Percentiles rank a stretch among this genome's conserved stretches.
Conservation (phyloP, 2,797 vertebrate genomes). For the Pseudotriccus pelzelni region DNA sequence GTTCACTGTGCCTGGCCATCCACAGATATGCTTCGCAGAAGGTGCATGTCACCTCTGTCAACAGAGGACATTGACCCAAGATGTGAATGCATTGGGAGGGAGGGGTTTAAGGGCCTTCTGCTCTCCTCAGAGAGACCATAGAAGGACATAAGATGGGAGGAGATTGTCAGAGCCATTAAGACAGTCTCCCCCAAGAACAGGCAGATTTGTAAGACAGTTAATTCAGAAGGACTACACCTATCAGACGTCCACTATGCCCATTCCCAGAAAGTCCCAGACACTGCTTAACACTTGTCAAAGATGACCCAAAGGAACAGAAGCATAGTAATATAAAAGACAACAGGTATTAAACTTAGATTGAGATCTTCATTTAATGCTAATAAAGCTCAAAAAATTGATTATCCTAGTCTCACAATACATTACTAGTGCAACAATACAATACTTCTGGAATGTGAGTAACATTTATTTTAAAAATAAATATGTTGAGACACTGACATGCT, state of each 20-base stretch:
- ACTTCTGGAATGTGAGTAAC: background rate
- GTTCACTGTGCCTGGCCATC: background rate
- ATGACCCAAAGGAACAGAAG: background rate
- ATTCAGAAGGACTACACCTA: background rate
- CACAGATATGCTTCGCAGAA: background rate
- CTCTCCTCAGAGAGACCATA: background rate
- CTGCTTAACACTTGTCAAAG: background rate
- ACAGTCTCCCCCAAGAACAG: background rate
- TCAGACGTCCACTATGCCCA: background rate
- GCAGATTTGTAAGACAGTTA: background rate
- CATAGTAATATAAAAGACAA: accelerated
- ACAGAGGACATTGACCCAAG: background rate
- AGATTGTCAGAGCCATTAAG: background rate
- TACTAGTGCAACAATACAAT: background rate
- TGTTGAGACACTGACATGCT: background rate
- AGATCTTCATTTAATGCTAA: background rate
- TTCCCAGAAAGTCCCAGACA: background rate
- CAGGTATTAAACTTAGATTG: background rate
- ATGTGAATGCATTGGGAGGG: background rate
- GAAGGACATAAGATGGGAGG: background rate
- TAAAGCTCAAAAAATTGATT: background rate
- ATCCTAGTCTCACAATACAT: background rate
- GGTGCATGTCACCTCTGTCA: background rate
- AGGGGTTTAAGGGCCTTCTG: background rate
- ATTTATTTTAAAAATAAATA: background rate